These are phyloP conservation scores for Minunthozetes semirufus DNA, from an alignment of 2,888 invertebrate species.

Conservation along the genomic window DNA sequence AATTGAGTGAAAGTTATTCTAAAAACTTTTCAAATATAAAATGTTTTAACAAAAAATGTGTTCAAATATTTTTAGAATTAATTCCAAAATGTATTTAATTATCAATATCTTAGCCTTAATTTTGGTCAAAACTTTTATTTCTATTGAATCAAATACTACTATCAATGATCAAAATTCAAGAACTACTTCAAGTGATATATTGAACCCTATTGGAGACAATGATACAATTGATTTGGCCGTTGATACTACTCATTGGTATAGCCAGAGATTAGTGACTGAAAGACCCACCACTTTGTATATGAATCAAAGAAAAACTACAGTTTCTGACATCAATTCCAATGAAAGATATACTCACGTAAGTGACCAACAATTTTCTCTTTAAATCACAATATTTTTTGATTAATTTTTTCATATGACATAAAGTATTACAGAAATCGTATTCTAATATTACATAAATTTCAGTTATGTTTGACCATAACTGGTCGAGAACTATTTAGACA, in stretches of 20 bases:
- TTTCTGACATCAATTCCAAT: not conserved
- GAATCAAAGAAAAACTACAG: not conserved
- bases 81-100: slow-evolving; percentile 20
- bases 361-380: not conserved
- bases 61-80: not conserved
- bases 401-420: too few relatives aligned
- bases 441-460: too few relatives aligned
- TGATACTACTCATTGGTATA: not conserved
- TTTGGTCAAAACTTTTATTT: slow-evolving; percentile 2
- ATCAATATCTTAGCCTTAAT: slow-evolving; percentile 8
- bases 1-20: not conserved
- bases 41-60: not conserved
- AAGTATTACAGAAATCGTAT: too few relatives aligned
- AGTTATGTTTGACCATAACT: too few relatives aligned
- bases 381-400: not conserved
- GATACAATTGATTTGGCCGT: not conserved
- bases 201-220: not conserved
- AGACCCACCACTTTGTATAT: not conserved
- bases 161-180: not conserved
- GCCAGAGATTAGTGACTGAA: not conserved
- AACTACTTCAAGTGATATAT: not conserved
- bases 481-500: too few relatives aligned
- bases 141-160: not conserved
- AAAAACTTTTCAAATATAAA: not conserved
- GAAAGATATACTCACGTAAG: slow-evolving; percentile 7